A percentile compares a stretch with the other conserved stretches of the same genome.
Conservation (phyloP, 2,113 vertebrate genomes). For the Peromyscus maniculatus region DNA sequence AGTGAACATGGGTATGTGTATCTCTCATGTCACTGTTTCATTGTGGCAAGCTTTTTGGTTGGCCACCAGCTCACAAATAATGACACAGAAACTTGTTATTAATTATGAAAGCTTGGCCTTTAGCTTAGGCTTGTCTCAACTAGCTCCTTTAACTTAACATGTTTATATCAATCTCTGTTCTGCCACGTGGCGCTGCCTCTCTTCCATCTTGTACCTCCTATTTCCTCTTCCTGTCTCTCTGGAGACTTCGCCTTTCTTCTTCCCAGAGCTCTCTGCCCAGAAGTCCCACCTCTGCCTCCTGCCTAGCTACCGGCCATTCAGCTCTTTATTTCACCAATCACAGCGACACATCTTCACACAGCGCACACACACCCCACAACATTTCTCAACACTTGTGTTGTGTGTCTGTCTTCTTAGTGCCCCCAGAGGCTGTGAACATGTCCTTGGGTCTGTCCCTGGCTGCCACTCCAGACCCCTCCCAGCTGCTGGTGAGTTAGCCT, state of each 20-base stretch:
- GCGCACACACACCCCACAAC: neutral
- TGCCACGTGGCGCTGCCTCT: neutral
- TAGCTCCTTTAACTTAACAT: neutral
- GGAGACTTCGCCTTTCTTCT: neutral
- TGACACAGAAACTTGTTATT: neutral
- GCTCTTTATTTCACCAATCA: neutral
- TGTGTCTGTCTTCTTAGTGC: conserved; percentile 62
- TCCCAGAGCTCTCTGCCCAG: neutral
- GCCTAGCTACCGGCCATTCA: neutral
- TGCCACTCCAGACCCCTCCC: neutral
- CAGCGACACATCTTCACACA: neutral
- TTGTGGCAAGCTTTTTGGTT: neutral
- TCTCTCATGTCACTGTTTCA: neutral
- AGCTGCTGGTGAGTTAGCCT: conserved; percentile 79
- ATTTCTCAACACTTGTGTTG: neutral
- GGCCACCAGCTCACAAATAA: neutral
- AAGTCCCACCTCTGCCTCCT: neutral
- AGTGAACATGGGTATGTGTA: neutral
- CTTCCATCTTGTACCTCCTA: neutral
- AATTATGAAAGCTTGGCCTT: neutral
- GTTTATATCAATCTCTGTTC: neutral
- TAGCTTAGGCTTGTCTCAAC: neutral
- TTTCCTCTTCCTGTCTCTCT: neutral
- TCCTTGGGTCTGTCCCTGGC: conserved; percentile 80
- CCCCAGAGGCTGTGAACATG: conserved; percentile 78